Percentiles rank a stretch among this genome's conserved stretches.
Evolutionary conservation across 2,113 vertebrate genomes (phyloP).

Genomic region (Rhadina sibilatrix): DNA sequence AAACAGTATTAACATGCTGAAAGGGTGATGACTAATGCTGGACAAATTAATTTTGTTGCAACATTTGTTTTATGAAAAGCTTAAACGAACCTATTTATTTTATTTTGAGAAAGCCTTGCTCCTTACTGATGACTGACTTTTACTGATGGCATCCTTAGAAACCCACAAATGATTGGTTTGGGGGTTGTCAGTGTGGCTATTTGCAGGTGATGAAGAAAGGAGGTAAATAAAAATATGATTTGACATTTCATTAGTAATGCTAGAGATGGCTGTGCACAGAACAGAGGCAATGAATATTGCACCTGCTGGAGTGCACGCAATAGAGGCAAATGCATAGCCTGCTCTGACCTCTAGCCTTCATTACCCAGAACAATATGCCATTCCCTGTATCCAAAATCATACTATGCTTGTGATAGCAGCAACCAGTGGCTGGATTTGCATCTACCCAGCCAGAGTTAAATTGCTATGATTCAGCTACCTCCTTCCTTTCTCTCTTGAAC

Average conservation of each 20-base stretch:
- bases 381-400: constrained; percentile 27
- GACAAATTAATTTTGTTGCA: constrained; percentile 58
- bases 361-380: constrained; percentile 47
- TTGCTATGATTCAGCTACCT: constrained; percentile 64
- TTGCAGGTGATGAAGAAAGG: constrained; percentile 45
- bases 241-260: constrained; percentile 58
- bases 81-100: constrained; percentile 8
- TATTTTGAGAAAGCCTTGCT: background rate
- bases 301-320: constrained; percentile 48
- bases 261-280: constrained; percentile 23
- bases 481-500: constrained; percentile 57
- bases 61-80: constrained; percentile 46
- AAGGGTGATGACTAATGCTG: constrained; percentile 38
- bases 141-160: constrained; percentile 31
- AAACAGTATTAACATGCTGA: background rate
- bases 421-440: constrained; percentile 57
- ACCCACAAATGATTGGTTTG: background rate
- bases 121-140: constrained; percentile 2
- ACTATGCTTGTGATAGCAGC: constrained; percentile 22
- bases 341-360: constrained; percentile 56
- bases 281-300: constrained; percentile 52
- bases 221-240: constrained; percentile 52
- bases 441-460: constrained; percentile 34
- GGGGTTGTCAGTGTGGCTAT: constrained; percentile 2
- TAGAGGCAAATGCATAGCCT: constrained; percentile 37